These are phyloP conservation scores for Limnephilus marmoratus DNA, from an alignment of 2,888 invertebrate genomes.

Conservation along the genomic window DNA sequence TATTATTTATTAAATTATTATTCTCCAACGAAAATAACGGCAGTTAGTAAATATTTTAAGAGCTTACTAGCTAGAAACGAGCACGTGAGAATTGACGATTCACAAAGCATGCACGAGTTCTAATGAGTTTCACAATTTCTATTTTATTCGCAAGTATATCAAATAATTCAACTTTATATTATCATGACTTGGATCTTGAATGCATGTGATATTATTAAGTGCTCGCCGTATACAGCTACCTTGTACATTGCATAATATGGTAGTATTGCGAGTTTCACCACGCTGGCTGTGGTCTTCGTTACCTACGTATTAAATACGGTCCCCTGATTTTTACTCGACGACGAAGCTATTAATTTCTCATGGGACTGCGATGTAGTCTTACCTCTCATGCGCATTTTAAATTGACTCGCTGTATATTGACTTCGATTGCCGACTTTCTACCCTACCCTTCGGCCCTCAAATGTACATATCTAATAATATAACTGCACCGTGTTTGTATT, in stretches of 20 bases:
- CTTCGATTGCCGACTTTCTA: constrained; percentile 21
- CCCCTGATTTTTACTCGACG: constrained; percentile 44
- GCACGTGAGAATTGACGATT: neutral
- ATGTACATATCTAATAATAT: neutral
- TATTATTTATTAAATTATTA: too few species aligned
- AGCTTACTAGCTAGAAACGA: neutral
- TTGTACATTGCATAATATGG: neutral
- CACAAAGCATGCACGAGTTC: neutral
- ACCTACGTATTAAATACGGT: constrained; percentile 37
- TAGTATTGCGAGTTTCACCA: neutral
- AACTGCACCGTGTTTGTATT: neutral
- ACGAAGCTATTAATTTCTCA: constrained; percentile 51
- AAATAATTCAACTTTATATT: neutral
- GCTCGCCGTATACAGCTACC: neutral
- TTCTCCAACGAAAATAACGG: too few species aligned
- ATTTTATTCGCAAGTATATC: neutral
- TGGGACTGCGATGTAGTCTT: constrained; percentile 52
- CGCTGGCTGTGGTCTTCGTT: neutral
- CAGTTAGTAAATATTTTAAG: too few species aligned
- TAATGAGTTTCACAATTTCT: neutral
- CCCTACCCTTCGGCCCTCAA: neutral
- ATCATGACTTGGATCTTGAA: neutral
- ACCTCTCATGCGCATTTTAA: constrained; percentile 57
- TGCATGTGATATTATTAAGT: neutral
- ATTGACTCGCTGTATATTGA: constrained; percentile 57